Evolutionary conservation across 1,140 invertebrate species (phyloP).

Genomic region (Sarcophaga peregrina): DNA sequence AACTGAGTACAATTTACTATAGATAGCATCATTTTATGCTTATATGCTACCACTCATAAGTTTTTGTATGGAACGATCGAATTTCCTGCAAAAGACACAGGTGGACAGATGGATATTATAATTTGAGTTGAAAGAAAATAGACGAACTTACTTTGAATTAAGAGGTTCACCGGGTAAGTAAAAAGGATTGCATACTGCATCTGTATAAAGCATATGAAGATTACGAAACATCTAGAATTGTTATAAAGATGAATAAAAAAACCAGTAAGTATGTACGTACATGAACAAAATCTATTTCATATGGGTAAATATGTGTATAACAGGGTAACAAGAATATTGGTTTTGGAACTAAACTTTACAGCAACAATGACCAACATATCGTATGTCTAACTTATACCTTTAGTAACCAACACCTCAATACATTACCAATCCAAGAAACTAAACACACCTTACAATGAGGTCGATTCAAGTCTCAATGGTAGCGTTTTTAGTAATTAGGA

Average conservation of each 20-base stretch:
- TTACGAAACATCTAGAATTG: slow-evolving; percentile 84
- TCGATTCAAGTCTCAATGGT: too few species aligned
- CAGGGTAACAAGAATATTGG: too few species aligned
- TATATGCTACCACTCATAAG: slow-evolving; percentile 70
- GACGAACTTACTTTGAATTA: slow-evolving; percentile 77
- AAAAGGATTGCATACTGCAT: slow-evolving; percentile 95
- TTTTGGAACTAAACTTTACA: too few species aligned
- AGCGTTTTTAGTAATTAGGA: too few species aligned
- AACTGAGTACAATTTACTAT: neutral
- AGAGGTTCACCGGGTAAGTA: slow-evolving; percentile 89
- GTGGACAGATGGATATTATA: slow-evolving; percentile 29
- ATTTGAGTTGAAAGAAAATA: neutral
- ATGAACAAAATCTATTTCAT: too few species aligned
- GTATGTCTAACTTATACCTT: too few species aligned
- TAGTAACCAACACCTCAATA: too few species aligned
- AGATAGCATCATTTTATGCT: neutral
- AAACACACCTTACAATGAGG: too few species aligned
- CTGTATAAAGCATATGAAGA: slow-evolving; percentile 90
- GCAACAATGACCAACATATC: too few species aligned
- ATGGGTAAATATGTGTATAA: too few species aligned
- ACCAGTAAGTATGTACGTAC: too few species aligned
- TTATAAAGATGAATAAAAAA: neutral
- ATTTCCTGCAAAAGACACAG: slow-evolving; percentile 70
- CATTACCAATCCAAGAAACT: too few species aligned
- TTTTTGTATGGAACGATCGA: slow-evolving; percentile 73